These are phyloP conservation scores for Anableps anableps DNA, from an alignment of 2,797 vertebrate species.

Conservation along the genomic window DNA sequence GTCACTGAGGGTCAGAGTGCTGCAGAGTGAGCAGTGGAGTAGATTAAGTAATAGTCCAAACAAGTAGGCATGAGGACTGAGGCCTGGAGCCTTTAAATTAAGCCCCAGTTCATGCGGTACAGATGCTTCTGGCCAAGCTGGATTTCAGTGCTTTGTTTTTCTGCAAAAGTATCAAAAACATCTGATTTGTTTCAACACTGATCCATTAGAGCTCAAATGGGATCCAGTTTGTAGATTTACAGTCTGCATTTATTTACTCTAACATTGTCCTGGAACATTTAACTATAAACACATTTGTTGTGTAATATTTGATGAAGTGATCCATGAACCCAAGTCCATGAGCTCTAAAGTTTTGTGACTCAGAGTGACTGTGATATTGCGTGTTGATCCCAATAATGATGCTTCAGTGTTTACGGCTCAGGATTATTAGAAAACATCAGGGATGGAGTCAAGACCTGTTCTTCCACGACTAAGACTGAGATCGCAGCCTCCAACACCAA, in stretches of 20 bases:
- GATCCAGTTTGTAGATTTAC: conserved; percentile 47
- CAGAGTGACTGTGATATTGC: neutral
- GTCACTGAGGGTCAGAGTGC: conserved; percentile 50
- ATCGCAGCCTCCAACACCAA: no score
- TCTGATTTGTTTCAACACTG: conserved; percentile 51
- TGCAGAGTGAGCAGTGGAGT: conserved; percentile 70
- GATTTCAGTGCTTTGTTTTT: conserved; percentile 67
- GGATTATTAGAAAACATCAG: neutral
- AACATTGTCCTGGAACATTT: conserved; percentile 30
- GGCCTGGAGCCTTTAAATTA: conserved; percentile 48
- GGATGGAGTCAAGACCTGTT: no score
- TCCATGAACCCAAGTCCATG: conserved; percentile 25
- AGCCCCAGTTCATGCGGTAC: conserved; percentile 43
- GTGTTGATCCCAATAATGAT: neutral
- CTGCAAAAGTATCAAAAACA: conserved; percentile 44
- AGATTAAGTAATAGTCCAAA: conserved; percentile 67
- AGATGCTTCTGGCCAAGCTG: conserved; percentile 59
- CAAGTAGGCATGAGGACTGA: conserved; percentile 37
- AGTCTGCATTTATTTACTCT: conserved; percentile 21
- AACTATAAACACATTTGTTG: neutral
- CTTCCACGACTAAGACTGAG: no score
- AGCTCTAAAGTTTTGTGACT: neutral
- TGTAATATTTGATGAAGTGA: neutral
- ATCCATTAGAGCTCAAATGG: conserved; percentile 36
- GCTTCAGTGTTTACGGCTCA: neutral